phyloP scores from a whole-genome alignment of 1,140 invertebrate genomes.

The Lepidurus packardi region DNA sequence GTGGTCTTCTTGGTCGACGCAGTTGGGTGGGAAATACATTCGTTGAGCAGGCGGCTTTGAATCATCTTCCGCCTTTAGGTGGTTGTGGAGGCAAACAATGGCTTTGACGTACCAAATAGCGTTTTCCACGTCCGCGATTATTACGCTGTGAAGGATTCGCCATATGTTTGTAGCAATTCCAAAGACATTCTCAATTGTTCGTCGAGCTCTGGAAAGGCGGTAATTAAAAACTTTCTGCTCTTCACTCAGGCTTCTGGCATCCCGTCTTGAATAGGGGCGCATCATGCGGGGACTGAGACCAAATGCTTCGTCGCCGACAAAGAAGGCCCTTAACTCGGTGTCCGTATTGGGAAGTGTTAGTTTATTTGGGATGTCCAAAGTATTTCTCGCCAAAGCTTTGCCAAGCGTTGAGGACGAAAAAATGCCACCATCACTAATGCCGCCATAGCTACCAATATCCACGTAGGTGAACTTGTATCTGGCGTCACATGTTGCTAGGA shows the following conservation, averaged over 20 bases:
- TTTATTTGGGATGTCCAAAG: conserved; percentile 41
- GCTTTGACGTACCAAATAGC: conserved; percentile 24
- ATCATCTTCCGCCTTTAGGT: conserved; percentile 26
- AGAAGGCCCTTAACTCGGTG: conserved; percentile 33
- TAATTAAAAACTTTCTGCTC: conserved; percentile 43
- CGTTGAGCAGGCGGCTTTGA: not conserved
- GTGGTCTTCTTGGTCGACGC: too few species aligned
- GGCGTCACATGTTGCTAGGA: conserved; percentile 40
- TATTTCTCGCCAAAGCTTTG: conserved; percentile 39
- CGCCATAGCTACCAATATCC: conserved; percentile 29
- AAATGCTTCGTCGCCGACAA: conserved; percentile 37
- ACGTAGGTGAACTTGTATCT: conserved; percentile 38
- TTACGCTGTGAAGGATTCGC: conserved; percentile 34
- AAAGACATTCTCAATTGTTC: conserved; percentile 41
- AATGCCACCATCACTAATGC: conserved; percentile 42
- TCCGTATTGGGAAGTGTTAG: conserved; percentile 36
- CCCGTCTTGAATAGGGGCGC: not conserved
- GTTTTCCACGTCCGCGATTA: conserved; percentile 13
- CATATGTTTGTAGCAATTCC: conserved; percentile 38
- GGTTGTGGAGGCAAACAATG: conserved; percentile 33
- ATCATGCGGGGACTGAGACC: not conserved
- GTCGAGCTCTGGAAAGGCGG: conserved; percentile 40
- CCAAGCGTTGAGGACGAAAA: conserved; percentile 39
- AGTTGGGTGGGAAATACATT: too few species aligned
- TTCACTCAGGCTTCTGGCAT: not conserved